Evolutionary conservation across 1,140 invertebrate species (phyloP).

Genomic region (Hylyphantes graminicola): DNA sequence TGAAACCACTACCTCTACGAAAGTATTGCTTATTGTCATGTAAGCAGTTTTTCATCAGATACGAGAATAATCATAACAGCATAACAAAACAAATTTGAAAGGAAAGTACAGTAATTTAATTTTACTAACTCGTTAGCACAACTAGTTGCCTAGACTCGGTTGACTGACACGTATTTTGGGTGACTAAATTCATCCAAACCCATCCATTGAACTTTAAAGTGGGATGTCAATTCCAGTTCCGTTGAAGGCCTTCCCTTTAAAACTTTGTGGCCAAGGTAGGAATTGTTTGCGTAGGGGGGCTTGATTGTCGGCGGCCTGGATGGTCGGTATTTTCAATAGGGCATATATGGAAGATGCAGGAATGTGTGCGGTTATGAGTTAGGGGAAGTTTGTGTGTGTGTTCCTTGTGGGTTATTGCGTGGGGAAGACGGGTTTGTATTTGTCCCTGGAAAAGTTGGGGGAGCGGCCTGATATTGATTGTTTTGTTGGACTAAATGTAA

Average conservation of each 20-base stretch:
- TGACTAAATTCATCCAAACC: too few species aligned
- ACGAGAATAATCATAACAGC: too few species aligned
- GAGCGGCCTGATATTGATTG: not conserved
- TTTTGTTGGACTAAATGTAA: too few species aligned
- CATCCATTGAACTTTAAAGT: too few species aligned
- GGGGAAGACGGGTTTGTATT: not conserved
- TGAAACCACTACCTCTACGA: too few species aligned
- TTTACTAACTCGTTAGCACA: too few species aligned
- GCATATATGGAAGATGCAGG: constrained; percentile 8
- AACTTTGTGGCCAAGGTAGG: constrained; percentile 47
- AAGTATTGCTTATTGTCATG: too few species aligned
- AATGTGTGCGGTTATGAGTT: constrained; percentile 28
- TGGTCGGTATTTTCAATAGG: constrained; percentile 44
- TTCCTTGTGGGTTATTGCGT: not conserved
- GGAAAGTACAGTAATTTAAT: too few species aligned
- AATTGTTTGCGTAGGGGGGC: not conserved
- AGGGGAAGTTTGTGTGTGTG: not conserved
- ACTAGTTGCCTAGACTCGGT: too few species aligned
- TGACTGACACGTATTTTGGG: too few species aligned
- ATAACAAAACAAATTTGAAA: too few species aligned
- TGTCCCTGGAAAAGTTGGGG: not conserved
- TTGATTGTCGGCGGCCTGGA: constrained; percentile 32
- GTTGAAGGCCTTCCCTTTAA: constrained; percentile 40
- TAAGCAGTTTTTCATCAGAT: too few species aligned
- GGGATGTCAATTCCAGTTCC: not conserved